Evolutionary conservation across 2,113 vertebrate species (phyloP), one percentile per base, ranked within the genome.

Genomic region (Cephalophus harveyi): DNA sequence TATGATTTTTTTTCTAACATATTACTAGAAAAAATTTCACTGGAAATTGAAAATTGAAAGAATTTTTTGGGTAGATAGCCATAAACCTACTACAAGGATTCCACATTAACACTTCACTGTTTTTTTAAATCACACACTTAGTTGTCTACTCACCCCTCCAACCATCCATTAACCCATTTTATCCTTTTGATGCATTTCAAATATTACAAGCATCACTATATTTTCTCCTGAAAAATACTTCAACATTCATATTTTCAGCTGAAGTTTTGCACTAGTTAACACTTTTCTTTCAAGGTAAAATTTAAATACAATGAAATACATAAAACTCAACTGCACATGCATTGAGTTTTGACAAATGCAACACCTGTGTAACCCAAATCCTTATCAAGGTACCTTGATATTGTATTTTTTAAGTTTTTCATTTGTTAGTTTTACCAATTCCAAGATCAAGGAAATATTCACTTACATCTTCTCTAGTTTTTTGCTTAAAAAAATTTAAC

Each of bases 381-480:
- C 17, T 21, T 71, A 8, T 82, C 33, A 74, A 92, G 48, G 21
- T 79, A 30, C 15, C 10, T 25, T 36, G 50, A 23, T 83, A 25
- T 8, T 54, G 12, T 36, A 36, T 64, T 83, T 74, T 81, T 78
- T 36, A 83, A 64, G 40, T 50, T 59, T 85, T 86, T n/a, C 10
- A 81, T 92, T 67, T 94, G 15, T 91, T 95, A 85, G 27, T 97
- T 89, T 92, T 88, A 71, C 10, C n/a, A 52, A 59, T 91, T 84
- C 67, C 40, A 93, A 91, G 52, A 93, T 79, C 23, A 82, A 21
- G 86, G 30, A 94, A 92, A 94, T 92, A 81, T 89, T 78, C 40
- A 79, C 21, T 48, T 86, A 36, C 7, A 85, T 81, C 14, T 36
- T 91, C 64, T 94, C 19, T 40, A 71, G 55, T 78, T 78, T 74